Conservation (phyloP, 2,888 invertebrate genomes). For the Diaprepes abbreviatus region DNA sequence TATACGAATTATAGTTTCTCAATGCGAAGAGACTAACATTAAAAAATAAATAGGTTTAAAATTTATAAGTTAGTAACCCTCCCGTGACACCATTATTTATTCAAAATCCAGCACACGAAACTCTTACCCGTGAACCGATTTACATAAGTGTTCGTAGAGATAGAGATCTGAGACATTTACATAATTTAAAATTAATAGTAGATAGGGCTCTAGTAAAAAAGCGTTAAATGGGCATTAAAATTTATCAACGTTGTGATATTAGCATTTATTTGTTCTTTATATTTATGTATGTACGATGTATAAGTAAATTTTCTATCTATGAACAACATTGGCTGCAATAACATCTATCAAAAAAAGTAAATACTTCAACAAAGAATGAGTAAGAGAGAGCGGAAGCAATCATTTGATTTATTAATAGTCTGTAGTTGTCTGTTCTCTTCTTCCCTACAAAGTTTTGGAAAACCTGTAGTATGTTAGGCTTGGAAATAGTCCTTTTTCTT, state of each 20-base stretch:
- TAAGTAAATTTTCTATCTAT: no score
- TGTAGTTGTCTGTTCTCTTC: no score
- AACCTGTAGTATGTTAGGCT: no score
- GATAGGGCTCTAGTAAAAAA: conserved; percentile 23
- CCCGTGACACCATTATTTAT: conserved; percentile 31
- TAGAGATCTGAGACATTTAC: conserved; percentile 36
- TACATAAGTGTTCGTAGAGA: conserved; percentile 42
- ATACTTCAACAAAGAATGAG: no score
- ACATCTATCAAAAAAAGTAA: no score
- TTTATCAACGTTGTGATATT: not conserved
- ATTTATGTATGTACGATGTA: not conserved
- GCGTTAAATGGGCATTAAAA: conserved; percentile 31
- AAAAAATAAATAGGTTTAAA: not conserved
- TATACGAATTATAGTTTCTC: no score
- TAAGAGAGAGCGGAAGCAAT: no score
- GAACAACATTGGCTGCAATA: no score
- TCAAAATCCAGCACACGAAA: conserved; percentile 42
- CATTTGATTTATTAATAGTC: no score
- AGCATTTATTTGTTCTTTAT: not conserved
- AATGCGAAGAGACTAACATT: no score
- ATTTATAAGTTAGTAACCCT: conserved; percentile 6
- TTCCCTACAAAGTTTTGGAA: no score
- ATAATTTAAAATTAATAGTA: conserved; percentile 45
- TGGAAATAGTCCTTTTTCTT: no score
- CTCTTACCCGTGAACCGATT: conserved; percentile 22